Conservation (phyloP, 2,888 invertebrate species). For the Cacoxenus indagator region DNA sequence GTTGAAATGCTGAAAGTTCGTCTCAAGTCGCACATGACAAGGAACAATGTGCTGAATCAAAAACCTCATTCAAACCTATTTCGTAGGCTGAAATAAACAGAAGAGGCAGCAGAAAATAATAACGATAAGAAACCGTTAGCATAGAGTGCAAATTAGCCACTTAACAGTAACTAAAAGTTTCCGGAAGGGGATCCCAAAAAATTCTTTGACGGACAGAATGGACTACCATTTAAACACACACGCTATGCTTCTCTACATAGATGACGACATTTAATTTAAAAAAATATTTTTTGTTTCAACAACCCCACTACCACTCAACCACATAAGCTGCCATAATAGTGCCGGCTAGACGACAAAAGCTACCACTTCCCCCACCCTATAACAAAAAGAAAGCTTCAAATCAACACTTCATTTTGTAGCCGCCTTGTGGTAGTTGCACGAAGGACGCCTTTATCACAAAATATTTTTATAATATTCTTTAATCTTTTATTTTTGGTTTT, state of each 20-base stretch:
- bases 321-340: neutral
- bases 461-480: slow-evolving; percentile 31
- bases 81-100: too few relatives aligned
- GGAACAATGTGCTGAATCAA: too few relatives aligned
- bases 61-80: too few relatives aligned
- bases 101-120: neutral
- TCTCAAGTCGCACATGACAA: too few relatives aligned
- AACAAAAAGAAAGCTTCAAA: slow-evolving; percentile 11
- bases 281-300: slow-evolving; percentile 1
- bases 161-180: neutral
- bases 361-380: too few relatives aligned
- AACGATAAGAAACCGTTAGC: neutral
- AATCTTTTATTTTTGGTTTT: slow-evolving; percentile 18
- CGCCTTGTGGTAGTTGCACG: slow-evolving; percentile 24
- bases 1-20: too few relatives aligned
- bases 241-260: too few relatives aligned
- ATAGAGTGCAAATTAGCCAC: slow-evolving; percentile 6
- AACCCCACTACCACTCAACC: neutral
- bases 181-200: neutral
- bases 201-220: neutral
- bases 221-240: slow-evolving; percentile 21
- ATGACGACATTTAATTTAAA: neutral
- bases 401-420: slow-evolving; percentile 60
- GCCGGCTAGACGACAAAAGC: neutral
- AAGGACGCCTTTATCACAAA: slow-evolving; percentile 2